A percentile compares a stretch with the other conserved stretches of the same genome.
phyloP scores from a whole-genome alignment of 2,888 invertebrate species.

The Drosophila paranaensis region DNA sequence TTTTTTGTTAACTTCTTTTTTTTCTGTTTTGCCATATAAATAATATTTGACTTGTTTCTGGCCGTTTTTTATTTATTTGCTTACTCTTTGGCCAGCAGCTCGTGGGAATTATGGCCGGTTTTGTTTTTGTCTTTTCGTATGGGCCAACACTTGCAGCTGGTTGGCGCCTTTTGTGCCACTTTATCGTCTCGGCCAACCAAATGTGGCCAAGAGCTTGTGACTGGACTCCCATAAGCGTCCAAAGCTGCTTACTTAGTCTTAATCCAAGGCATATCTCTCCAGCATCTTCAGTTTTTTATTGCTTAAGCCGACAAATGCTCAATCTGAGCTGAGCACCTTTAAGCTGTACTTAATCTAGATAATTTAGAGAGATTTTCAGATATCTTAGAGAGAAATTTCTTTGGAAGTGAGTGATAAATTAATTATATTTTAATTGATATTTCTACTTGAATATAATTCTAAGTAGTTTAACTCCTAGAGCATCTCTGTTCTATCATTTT shows the following conservation, averaged over 20 bases:
- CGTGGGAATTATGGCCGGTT: constrained; percentile 73
- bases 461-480: too few relatives aligned
- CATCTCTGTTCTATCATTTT: too few relatives aligned
- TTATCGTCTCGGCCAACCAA: constrained; percentile 20
- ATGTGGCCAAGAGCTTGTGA: constrained; percentile 20
- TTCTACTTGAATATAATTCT: not conserved
- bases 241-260: constrained; percentile 23
- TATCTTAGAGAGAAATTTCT: not conserved
- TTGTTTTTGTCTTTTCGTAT: constrained; percentile 14
- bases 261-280: constrained; percentile 19
- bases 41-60: constrained; percentile 35
- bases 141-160: constrained; percentile 51
- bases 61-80: constrained; percentile 18
- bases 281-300: not conserved
- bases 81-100: constrained; percentile 41
- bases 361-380: not conserved
- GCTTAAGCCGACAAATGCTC: not conserved
- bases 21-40: constrained; percentile 40
- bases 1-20: constrained; percentile 8
- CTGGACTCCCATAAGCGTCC: constrained; percentile 15
- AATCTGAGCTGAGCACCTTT: not conserved
- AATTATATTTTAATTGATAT: not conserved
- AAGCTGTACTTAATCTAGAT: constrained; percentile 4
- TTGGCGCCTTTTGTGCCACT: constrained; percentile 47
- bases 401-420: not conserved